phyloP scores from a whole-genome alignment of 2,113 vertebrate genomes.

The Toxostoma redivivum region DNA sequence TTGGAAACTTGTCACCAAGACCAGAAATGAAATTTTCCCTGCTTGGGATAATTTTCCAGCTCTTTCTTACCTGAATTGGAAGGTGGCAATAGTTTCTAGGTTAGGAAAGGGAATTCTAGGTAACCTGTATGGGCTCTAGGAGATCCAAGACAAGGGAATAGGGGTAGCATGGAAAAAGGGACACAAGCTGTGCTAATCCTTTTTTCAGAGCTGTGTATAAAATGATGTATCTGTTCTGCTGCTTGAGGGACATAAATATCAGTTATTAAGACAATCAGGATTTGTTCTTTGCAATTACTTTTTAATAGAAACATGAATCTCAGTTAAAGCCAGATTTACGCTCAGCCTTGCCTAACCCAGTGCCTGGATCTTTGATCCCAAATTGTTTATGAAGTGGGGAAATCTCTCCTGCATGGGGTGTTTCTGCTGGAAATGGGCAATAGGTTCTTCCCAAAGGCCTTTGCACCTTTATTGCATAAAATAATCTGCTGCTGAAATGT shows the following conservation, averaged over 20 bases:
- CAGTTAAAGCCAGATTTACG: background rate
- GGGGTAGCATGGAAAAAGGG: fast-evolving
- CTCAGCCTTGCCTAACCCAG: background rate
- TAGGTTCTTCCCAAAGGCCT: background rate
- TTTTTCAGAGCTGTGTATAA: background rate
- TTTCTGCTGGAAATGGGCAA: background rate
- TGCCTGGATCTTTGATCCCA: background rate
- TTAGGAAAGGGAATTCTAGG: background rate
- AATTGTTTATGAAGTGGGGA: background rate
- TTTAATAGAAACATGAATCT: slow-evolving; percentile 38
- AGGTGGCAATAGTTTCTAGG: background rate
- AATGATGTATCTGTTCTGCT: background rate
- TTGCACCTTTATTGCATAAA: background rate
- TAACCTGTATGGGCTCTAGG: background rate
- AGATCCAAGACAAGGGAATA: background rate
- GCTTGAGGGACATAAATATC: slow-evolving; percentile 8
- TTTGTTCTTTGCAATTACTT: background rate
- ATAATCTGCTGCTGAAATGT: background rate
- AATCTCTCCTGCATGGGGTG: fast-evolving
- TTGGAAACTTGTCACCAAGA: background rate
- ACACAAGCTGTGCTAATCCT: background rate
- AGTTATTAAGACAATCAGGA: background rate
- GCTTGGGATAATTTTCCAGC: background rate
- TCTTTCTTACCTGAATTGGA: background rate
- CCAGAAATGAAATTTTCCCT: background rate